These are phyloP conservation scores for Andricus grossulariae DNA, from an alignment of 1,140 invertebrate genomes.

Conservation along the genomic window DNA sequence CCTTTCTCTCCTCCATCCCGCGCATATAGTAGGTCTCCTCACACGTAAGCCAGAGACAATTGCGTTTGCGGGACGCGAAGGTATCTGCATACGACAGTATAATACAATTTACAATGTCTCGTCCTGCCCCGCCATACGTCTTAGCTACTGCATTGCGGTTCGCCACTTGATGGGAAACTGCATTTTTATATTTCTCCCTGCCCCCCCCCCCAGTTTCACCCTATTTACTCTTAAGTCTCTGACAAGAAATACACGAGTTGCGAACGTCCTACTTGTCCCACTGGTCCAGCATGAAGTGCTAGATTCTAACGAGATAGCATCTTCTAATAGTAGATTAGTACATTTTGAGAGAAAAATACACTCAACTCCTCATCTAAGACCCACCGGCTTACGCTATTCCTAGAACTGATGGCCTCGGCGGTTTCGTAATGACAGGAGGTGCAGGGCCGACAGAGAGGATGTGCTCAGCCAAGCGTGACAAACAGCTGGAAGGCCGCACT, in stretches of 20 bases:
- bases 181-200: constrained; percentile 53
- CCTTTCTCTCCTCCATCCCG: constrained; percentile 17
- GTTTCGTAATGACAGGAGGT: no score
- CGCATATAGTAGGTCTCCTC: constrained; percentile 19
- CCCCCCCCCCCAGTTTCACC: constrained; percentile 48
- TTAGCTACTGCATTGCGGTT: constrained; percentile 63
- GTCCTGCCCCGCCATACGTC: constrained; percentile 38
- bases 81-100: constrained; percentile 64
- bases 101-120: constrained; percentile 68
- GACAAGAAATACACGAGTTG: constrained; percentile 19
- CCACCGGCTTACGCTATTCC: no score
- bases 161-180: constrained; percentile 66
- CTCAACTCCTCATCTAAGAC: no score
- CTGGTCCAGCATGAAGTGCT: background rate
- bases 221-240: constrained; percentile 24
- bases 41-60: constrained; percentile 59
- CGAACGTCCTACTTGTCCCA: background rate
- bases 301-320: constrained; percentile 21
- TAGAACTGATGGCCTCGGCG: no score
- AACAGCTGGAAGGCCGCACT: no score
- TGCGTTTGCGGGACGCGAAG: constrained; percentile 56
- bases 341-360: background rate
- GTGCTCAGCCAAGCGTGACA: no score
- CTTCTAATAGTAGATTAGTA: background rate
- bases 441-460: no score